Conservation (phyloP, 2,797 vertebrate species). For the Phataginus tricuspis region DNA sequence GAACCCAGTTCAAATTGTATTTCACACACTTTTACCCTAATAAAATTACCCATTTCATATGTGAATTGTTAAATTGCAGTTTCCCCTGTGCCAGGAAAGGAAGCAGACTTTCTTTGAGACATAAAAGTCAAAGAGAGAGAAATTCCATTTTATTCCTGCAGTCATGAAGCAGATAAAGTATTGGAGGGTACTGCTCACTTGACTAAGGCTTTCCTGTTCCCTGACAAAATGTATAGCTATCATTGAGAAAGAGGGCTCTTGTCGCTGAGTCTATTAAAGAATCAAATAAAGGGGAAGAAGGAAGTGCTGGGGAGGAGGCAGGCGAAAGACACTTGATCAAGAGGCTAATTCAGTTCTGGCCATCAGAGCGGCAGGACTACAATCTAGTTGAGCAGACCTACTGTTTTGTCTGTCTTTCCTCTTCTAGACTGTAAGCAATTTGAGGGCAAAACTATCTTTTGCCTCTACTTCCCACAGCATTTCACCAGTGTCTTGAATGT, state of each 20-base stretch:
- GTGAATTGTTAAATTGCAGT: neutral
- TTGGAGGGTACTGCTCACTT: slow-evolving; percentile 10
- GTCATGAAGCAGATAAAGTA: slow-evolving; percentile 60
- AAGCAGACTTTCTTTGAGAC: slow-evolving; percentile 50
- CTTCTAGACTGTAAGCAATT: neutral
- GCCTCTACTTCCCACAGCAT: neutral
- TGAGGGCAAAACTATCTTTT: neutral
- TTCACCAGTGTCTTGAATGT: neutral
- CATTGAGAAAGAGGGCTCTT: neutral
- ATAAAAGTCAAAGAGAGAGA: slow-evolving; percentile 74
- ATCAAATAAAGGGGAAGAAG: neutral
- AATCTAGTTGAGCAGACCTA: neutral
- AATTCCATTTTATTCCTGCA: slow-evolving; percentile 47
- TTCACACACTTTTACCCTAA: neutral
- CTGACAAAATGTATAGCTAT: slow-evolving; percentile 38
- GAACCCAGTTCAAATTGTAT: neutral
- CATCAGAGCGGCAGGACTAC: neutral
- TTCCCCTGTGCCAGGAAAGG: slow-evolving; percentile 26
- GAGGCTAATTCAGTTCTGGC: neutral
- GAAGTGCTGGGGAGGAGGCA: neutral
- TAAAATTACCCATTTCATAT: slow-evolving; percentile 21
- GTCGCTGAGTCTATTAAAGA: slow-evolving; percentile 19
- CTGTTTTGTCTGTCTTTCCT: neutral
- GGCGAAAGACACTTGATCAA: neutral
- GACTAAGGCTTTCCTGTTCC: slow-evolving; percentile 34